A percentile compares a stretch with the other conserved stretches of the same genome.
Conservation (phyloP, 2,888 invertebrate species). For the Ichneumon xanthorius region DNA sequence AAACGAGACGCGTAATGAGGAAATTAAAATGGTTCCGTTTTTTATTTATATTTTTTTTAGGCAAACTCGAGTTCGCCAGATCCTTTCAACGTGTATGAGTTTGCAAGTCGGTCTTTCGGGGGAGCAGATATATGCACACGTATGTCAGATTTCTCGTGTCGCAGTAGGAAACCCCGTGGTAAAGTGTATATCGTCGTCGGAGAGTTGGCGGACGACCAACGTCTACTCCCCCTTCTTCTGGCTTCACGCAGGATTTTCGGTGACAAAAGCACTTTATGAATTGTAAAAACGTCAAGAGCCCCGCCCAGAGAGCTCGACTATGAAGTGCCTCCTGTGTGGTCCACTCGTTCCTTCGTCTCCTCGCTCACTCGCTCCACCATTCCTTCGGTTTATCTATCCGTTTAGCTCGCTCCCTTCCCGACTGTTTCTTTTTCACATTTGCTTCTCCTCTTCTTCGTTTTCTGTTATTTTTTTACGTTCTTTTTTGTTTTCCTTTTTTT, state of each 20-base stretch:
- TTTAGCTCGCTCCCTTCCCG: constrained; percentile 59
- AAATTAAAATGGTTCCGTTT: constrained; percentile 69
- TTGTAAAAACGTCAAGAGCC: constrained; percentile 75
- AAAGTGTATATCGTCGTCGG: constrained; percentile 66
- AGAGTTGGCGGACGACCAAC: constrained; percentile 70
- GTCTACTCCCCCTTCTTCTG: constrained; percentile 55
- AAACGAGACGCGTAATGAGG: constrained; percentile 68
- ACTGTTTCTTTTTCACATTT: constrained; percentile 69
- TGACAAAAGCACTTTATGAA: constrained; percentile 79
- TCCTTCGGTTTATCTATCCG: constrained; percentile 59
- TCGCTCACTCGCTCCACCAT: constrained; percentile 46
- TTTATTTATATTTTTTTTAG: background rate
- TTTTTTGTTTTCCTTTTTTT: constrained; percentile 58
- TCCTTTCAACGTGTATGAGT: constrained; percentile 32
- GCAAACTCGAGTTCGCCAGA: constrained; percentile 28
- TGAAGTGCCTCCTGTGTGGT: constrained; percentile 72
- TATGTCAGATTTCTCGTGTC: constrained; percentile 38
- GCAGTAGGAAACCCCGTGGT: constrained; percentile 27
- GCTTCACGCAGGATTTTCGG: constrained; percentile 72
- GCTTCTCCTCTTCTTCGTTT: constrained; percentile 50
- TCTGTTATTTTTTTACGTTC: constrained; percentile 28
- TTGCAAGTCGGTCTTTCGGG: constrained; percentile 12
- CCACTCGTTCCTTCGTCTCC: constrained; percentile 61
- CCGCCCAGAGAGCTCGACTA: constrained; percentile 66
- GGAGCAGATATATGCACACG: background rate